Evolutionary conservation across 2,113 vertebrate genomes (phyloP).

Genomic region (Toxotes chatareus): DNA sequence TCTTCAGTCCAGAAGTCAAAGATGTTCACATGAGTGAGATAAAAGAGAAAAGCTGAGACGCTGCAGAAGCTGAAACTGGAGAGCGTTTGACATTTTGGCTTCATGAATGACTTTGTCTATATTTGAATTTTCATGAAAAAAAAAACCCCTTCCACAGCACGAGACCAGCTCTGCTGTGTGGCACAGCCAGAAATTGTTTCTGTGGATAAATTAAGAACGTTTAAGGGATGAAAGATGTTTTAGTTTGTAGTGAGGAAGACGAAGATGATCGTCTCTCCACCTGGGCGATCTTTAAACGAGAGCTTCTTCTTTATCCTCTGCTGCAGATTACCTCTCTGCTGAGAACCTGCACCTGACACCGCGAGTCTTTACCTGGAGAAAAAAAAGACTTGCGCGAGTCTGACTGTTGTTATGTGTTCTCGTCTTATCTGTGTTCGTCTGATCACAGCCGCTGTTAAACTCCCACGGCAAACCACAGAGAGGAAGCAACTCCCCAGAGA

Average conservation of each 20-base stretch:
- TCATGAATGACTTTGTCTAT: not conserved
- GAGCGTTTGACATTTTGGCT: not conserved
- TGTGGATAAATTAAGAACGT: not conserved
- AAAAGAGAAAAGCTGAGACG: not conserved
- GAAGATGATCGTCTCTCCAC: not conserved
- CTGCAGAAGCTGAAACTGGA: not conserved
- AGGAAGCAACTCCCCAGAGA: slow-evolving; percentile 57
- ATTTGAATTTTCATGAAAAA: not conserved
- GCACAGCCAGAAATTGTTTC: not conserved
- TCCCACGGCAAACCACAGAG: slow-evolving; percentile 62
- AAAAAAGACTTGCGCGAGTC: not conserved
- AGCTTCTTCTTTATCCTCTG: slow-evolving; percentile 2
- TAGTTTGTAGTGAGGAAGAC: slow-evolving; percentile 4
- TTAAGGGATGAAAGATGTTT: slow-evolving; percentile 11
- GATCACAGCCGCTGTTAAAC: slow-evolving; percentile 69
- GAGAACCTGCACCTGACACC: slow-evolving; percentile 24
- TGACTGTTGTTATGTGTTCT: slow-evolving; percentile 34
- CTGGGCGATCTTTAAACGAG: not conserved
- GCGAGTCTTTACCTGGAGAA: slow-evolving; percentile 1
- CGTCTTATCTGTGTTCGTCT: slow-evolving; percentile 47
- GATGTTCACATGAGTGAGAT: not conserved
- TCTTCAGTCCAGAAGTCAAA: too few relatives aligned
- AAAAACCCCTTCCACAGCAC: not conserved
- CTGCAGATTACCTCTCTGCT: slow-evolving; percentile 25
- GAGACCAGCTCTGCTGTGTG: not conserved